Evolutionary conservation across 2,888 invertebrate genomes (phyloP).

Genomic region (Palloptera scutellata): DNA sequence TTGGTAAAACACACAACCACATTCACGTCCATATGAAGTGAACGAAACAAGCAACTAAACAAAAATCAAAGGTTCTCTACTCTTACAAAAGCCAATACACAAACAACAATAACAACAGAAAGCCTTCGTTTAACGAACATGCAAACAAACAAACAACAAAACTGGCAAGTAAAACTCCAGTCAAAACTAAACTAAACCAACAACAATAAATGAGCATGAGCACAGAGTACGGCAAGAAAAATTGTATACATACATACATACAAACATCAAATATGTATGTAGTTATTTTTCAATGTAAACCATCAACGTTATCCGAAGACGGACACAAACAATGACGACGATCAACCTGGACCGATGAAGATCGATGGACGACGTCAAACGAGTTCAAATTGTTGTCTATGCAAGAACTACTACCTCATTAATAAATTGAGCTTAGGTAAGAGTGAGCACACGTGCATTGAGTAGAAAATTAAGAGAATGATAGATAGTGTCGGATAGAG

Average conservation of each 20-base stretch:
- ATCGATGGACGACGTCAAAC: no score
- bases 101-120: conserved; percentile 18
- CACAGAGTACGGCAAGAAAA: conserved; percentile 8
- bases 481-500: no score
- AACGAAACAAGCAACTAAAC: conserved; percentile 53
- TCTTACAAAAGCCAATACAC: not conserved
- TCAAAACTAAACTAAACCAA: conserved; percentile 23
- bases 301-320: conserved; percentile 26
- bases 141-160: no score
- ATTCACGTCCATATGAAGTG: conserved; percentile 44
- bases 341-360: not conserved
- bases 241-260: conserved; percentile 1
- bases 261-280: conserved; percentile 10
- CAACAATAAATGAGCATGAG: conserved; percentile 12
- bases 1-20: conserved; percentile 52
- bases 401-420: no score
- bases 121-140: conserved; percentile 29
- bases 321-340: conserved; percentile 24
- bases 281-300: conserved; percentile 36
- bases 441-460: no score
- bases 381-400: no score
- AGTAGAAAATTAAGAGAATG: no score
- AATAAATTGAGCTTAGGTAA: no score
- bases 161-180: conserved; percentile 29
- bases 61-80: conserved; percentile 49